phyloP scores from a whole-genome alignment of 2,113 vertebrate genomes.

The Egretta garzetta region DNA sequence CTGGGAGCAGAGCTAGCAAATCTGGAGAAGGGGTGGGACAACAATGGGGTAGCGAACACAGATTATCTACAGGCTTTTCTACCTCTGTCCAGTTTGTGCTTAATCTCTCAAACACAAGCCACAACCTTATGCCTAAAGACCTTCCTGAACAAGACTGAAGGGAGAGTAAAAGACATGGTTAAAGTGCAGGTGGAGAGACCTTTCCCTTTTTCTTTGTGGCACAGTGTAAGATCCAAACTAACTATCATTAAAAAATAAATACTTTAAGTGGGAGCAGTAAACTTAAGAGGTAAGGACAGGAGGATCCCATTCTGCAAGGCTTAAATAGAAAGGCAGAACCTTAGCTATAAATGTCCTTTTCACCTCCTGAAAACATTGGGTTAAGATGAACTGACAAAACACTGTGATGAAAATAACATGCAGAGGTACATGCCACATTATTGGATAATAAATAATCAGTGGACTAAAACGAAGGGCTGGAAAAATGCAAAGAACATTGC shows the following conservation, averaged over 20 bases:
- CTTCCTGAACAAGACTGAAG: background rate
- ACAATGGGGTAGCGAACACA: accelerated
- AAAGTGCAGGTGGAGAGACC: background rate
- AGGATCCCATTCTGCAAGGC: background rate
- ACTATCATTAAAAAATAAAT: background rate
- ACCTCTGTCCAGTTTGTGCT: background rate
- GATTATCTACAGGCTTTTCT: background rate
- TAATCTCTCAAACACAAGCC: background rate
- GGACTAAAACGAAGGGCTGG: background rate
- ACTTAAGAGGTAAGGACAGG: background rate
- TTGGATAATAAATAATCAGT: background rate
- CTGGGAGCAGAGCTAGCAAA: background rate
- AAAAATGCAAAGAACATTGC: background rate
- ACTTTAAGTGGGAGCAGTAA: background rate
- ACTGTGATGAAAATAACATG: background rate
- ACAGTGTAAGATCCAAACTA: background rate
- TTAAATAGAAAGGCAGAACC: background rate
- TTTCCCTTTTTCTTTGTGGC: background rate
- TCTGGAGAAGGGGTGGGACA: background rate
- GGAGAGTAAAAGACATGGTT: background rate
- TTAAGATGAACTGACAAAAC: background rate
- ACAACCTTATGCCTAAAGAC: background rate
- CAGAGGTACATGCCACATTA: accelerated
- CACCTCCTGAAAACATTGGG: background rate
- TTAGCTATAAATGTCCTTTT: background rate